These are phyloP conservation scores for Camponotus vicinus DNA, from an alignment of 1,140 invertebrate species.

Conservation along the genomic window DNA sequence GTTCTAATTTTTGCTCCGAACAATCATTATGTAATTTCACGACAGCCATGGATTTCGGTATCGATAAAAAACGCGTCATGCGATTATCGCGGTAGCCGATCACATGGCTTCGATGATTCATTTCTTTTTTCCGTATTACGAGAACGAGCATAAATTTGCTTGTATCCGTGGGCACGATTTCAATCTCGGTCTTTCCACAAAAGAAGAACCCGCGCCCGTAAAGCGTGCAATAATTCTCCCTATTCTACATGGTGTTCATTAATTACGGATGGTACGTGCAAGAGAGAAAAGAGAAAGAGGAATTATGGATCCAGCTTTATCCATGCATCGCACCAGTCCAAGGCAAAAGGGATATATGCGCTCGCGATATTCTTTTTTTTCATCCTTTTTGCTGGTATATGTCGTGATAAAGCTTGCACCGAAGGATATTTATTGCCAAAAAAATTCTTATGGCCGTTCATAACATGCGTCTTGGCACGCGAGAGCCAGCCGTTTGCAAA, in stretches of 20 bases:
- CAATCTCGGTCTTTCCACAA: constrained; percentile 76
- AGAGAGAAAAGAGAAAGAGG: constrained; percentile 76
- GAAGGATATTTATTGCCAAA: constrained; percentile 71
- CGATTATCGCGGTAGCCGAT: constrained; percentile 64
- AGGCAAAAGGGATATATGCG: constrained; percentile 63
- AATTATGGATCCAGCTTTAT: constrained; percentile 83
- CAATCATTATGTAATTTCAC: neutral
- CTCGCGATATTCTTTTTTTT: constrained; percentile 57
- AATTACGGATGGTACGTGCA: constrained; percentile 77
- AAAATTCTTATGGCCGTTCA: constrained; percentile 62
- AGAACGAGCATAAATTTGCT: constrained; percentile 70
- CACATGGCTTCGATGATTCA: constrained; percentile 68
- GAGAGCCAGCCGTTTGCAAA: constrained; percentile 38
- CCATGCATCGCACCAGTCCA: constrained; percentile 76
- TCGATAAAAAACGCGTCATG: constrained; percentile 36
- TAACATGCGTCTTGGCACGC: constrained; percentile 29
- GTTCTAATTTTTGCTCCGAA: neutral
- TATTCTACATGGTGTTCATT: constrained; percentile 83
- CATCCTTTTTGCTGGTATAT: constrained; percentile 10
- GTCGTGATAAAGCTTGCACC: constrained; percentile 65
- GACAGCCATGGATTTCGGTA: constrained; percentile 15
- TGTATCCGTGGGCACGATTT: constrained; percentile 72
- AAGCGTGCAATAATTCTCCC: constrained; percentile 81
- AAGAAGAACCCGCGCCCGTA: constrained; percentile 79
- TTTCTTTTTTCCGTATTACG: constrained; percentile 68